Evolutionary conservation across 2,797 vertebrate species (phyloP).

Genomic region (Channallabes apus): DNA sequence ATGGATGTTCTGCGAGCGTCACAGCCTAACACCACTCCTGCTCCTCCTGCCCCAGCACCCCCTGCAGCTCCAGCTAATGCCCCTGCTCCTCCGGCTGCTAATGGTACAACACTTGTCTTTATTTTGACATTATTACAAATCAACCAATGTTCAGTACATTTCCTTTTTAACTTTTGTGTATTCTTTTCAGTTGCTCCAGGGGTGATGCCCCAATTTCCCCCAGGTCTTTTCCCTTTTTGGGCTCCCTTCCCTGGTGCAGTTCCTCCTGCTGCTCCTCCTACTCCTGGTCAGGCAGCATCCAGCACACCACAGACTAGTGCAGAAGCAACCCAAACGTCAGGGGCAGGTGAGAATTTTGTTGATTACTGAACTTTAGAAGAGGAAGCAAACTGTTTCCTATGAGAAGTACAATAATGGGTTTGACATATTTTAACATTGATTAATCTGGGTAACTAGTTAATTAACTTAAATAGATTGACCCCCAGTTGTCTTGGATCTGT

Average conservation of each 20-base stretch:
- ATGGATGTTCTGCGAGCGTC: conserved; percentile 94
- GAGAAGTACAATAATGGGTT: neutral
- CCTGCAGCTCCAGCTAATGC: conserved; percentile 69
- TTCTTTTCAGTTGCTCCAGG: conserved; percentile 80
- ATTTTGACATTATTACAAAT: neutral
- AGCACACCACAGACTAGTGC: conserved; percentile 63
- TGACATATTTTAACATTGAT: neutral
- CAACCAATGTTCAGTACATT: neutral
- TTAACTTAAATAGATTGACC: neutral
- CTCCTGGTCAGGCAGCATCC: conserved; percentile 51
- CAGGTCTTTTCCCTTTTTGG: conserved; percentile 93
- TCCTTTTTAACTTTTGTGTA: neutral
- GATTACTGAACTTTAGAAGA: neutral
- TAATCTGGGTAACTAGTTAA: neutral
- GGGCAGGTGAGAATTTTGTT: conserved; percentile 65
- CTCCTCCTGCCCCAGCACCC: conserved; percentile 73
- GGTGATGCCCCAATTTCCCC: conserved; percentile 90
- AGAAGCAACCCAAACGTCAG: conserved; percentile 57
- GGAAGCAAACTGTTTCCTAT: neutral
- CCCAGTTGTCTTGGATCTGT: neutral
- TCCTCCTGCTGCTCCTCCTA: conserved; percentile 56
- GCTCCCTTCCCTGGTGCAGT: conserved; percentile 87
- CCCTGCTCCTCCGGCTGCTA: conserved; percentile 76
- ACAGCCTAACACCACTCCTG: conserved; percentile 78
- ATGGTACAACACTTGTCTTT: conserved; percentile 68